Percentiles rank a stretch among this genome's conserved stretches.
Conservation (phyloP, 2,888 invertebrate genomes). For the Netelia melanura region DNA sequence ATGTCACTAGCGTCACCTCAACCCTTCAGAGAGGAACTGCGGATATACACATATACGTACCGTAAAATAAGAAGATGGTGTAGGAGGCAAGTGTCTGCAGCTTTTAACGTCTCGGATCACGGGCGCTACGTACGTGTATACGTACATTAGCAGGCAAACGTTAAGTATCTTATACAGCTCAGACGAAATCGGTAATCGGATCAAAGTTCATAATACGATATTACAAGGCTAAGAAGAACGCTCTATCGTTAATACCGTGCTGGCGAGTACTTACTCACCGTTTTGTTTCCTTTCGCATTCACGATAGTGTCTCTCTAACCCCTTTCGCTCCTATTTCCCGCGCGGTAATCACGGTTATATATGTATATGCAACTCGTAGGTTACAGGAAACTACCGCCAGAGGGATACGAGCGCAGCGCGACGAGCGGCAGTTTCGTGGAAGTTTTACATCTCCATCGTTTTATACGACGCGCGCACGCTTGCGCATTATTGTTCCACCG, state of each 20-base stretch:
- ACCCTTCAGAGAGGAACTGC: slow-evolving; percentile 9
- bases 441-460: slow-evolving; percentile 17
- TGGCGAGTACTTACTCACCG: background rate
- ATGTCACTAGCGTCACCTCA: slow-evolving; percentile 13
- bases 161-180: slow-evolving; percentile 12
- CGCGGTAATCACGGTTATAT: no score
- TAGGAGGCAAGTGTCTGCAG: background rate
- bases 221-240: slow-evolving; percentile 9
- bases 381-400: background rate
- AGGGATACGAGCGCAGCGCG: slow-evolving; percentile 29
- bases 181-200: slow-evolving; percentile 50
- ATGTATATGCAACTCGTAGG: background rate
- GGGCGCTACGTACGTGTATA: background rate
- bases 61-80: slow-evolving; percentile 4
- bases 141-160: slow-evolving; percentile 10
- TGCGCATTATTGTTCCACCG: background rate
- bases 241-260: background rate
- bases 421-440: background rate
- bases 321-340: background rate
- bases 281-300: background rate
- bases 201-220: slow-evolving; percentile 34
- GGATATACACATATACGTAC: slow-evolving; percentile 10
- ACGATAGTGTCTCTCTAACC: background rate
- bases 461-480: background rate
- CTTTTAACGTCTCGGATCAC: slow-evolving; percentile 45